Percentiles rank a stretch among this genome's conserved stretches.
These are phyloP conservation scores for Thaumetopoea pityocampa DNA, from an alignment of 1,140 invertebrate genomes.

Conservation along the genomic window DNA sequence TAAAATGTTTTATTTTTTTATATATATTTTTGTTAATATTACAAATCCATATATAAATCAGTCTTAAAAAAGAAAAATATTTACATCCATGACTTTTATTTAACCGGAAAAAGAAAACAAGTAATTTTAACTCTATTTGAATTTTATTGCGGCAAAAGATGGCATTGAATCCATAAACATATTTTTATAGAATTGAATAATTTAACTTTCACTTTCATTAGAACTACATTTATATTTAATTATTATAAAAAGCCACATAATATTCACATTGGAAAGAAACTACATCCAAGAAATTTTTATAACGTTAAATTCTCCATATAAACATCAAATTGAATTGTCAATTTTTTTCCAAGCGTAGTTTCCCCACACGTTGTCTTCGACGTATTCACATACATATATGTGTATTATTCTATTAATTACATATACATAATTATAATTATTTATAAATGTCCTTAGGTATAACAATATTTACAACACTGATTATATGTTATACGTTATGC, in stretches of 20 bases:
- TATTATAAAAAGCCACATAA: constrained; percentile 32
- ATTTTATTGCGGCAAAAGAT: no score
- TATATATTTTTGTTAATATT: no score
- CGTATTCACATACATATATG: constrained; percentile 35
- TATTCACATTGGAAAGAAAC: constrained; percentile 53
- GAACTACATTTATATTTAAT: constrained; percentile 23
- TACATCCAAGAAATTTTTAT: constrained; percentile 55
- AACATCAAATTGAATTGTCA: constrained; percentile 62
- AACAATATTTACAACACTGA: constrained; percentile 54
- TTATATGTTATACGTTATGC: constrained; percentile 17
- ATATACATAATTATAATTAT: constrained; percentile 10
- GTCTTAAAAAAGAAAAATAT: no score
- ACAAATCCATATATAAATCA: no score
- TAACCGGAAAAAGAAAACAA: no score
- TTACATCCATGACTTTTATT: no score
- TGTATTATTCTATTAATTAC: constrained; percentile 16
- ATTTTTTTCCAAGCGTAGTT: constrained; percentile 72
- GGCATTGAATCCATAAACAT: no score
- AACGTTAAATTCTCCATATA: constrained; percentile 39
- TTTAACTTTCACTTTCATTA: no score
- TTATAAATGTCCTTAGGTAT: constrained; percentile 32
- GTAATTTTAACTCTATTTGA: no score
- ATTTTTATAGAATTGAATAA: no score
- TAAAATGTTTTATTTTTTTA: no score
- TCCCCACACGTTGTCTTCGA: constrained; percentile 66